Evolutionary conservation across 2,888 invertebrate genomes (phyloP), one percentile per base, ranked within the genome.

Genomic region (Acheta domesticus): DNA sequence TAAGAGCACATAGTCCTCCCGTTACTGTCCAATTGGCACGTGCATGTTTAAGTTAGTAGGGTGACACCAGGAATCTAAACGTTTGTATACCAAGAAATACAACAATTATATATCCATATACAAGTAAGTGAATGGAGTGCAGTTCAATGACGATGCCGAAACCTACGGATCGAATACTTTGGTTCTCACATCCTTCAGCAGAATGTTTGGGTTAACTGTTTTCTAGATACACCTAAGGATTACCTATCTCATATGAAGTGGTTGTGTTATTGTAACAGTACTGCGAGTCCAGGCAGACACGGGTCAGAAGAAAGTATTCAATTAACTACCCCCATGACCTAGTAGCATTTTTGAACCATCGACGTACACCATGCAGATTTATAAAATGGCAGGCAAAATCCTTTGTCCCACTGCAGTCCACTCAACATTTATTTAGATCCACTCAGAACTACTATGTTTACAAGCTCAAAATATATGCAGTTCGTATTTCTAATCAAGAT

Each of bases 401-500:
- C 62, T 4, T n/a, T 14, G 62, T 62, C 16, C 62, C 62, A n/a
- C 62, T 62, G 62, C 62, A 62, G 62, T 62, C 62, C 62, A 62
- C 62, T 62, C 62, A 62, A 62, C 62, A 62, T 62, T 62, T 62
- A 62, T 19, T 19, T 62, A 62, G 36, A 62, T 62, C 62, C 62
- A 62, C 62, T 62, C 62, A 62, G n/a, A 19, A n/a, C 62, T 62
- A 62, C 62, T 62, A 36, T 36, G 62, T 62, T 62, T 62, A 62
- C 62, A 62, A 62, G 62, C 62, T 62, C 62, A 62, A 62, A 62
- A 62, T 62, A 62, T 62, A 62, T 62, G 62, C 62, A 62, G 14
- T 62, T 62, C 62, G 62, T 62, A 62, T 62, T n/a, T 62, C 62
- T 62, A 62, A 62, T 62, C 14, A 62, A 36, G 36, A 36, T 36